Conservation (phyloP, 2,113 vertebrate species). For the Xerus inauris region DNA sequence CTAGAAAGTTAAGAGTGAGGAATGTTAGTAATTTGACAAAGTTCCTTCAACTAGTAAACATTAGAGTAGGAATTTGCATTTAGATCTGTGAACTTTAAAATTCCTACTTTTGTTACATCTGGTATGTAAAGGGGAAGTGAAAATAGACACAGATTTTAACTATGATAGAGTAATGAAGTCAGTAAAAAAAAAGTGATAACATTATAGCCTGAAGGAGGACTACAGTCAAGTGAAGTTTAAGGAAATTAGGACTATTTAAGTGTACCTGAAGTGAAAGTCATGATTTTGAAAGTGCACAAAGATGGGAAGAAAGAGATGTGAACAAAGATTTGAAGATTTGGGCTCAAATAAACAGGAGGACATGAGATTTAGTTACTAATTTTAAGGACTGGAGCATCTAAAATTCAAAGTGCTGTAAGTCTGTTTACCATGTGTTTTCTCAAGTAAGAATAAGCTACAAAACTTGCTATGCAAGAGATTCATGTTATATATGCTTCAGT, state of each 20-base stretch:
- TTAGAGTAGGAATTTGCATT: background rate
- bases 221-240: background rate
- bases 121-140: background rate
- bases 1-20: slow-evolving; percentile 3
- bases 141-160: background rate
- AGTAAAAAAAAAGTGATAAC: background rate
- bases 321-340: background rate
- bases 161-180: background rate
- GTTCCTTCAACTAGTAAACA: background rate
- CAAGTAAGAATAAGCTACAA: background rate
- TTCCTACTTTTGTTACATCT: background rate
- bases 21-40: background rate
- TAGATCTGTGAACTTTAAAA: background rate
- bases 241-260: background rate
- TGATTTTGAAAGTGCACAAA: slow-evolving; percentile 7
- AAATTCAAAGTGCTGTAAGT: background rate
- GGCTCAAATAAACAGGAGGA: background rate
- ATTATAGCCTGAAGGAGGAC: background rate
- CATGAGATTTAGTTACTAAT: background rate
- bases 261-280: background rate
- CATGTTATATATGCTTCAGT: background rate
- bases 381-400: background rate
- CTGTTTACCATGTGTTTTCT: background rate
- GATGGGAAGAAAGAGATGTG: background rate
- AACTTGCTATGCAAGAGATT: background rate